Evolutionary conservation across 2,888 invertebrate species (phyloP).

Genomic region (Entomobrya multifasciata): DNA sequence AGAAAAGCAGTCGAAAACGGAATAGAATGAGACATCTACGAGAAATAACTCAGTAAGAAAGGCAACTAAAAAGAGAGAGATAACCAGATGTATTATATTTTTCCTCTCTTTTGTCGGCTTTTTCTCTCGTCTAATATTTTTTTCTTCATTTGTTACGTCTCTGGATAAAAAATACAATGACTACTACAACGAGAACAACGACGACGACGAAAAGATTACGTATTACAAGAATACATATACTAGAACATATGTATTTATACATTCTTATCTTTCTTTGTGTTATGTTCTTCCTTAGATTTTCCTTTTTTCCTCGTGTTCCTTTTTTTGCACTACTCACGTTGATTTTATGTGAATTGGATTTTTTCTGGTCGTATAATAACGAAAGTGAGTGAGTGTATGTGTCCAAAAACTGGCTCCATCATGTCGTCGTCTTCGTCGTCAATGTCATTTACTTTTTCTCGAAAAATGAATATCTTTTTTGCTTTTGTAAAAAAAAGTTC

Average conservation of each 20-base stretch:
- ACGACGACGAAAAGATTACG: conserved; percentile 13
- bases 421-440: conserved; percentile 68
- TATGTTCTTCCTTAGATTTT: too few species aligned
- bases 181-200: conserved; percentile 11
- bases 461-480: not conserved
- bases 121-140: conserved; percentile 16
- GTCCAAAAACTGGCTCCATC: conserved; percentile 67
- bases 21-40: too few species aligned
- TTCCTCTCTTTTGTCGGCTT: conserved; percentile 50
- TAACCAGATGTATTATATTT: conserved; percentile 63
- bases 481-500: too few species aligned
- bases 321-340: not conserved
- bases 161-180: not conserved
- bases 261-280: not conserved
- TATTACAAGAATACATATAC: not conserved
- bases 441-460: conserved; percentile 10
- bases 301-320: too few species aligned
- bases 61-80: conserved; percentile 44
- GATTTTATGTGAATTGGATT: not conserved
- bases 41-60: not conserved
- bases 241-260: not conserved
- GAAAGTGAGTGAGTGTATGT: not conserved
- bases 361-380: not conserved
- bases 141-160: conserved; percentile 13
- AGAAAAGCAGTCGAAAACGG: too few species aligned